Evolutionary conservation across 2,797 vertebrate species (phyloP).

Genomic region (Phalloptychus januarius): DNA sequence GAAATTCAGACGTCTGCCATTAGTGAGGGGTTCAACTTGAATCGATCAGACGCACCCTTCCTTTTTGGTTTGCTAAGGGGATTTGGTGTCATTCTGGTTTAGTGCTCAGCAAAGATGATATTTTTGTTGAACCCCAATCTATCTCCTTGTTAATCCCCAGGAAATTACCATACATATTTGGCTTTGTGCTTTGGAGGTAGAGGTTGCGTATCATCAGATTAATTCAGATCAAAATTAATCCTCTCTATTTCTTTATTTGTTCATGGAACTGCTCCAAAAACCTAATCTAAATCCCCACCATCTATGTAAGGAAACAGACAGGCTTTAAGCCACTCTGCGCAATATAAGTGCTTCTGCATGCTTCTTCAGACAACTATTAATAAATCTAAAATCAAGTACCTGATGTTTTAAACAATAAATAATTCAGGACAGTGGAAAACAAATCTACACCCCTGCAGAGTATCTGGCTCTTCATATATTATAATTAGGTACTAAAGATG

Average conservation of each 20-base stretch:
- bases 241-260: conserved; percentile 20
- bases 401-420: conserved; percentile 32
- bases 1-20: conserved; percentile 31
- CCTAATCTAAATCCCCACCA: conserved; percentile 8
- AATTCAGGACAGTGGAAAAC: conserved; percentile 28
- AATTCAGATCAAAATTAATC: conserved; percentile 24
- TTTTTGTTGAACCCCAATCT: conserved; percentile 39
- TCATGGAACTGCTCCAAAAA: conserved; percentile 10
- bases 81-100: conserved; percentile 49
- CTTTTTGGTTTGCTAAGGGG: conserved; percentile 7
- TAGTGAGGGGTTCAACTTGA: conserved; percentile 20
- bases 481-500: conserved; percentile 31
- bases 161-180: conserved; percentile 57
- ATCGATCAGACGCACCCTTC: conserved; percentile 7
- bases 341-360: not conserved
- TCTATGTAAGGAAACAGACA: conserved; percentile 24
- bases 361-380: conserved; percentile 12
- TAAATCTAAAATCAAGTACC: conserved; percentile 12
- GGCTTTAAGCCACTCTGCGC: conserved; percentile 15
- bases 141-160: conserved; percentile 34
- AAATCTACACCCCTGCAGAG: conserved; percentile 41
- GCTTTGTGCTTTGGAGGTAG: conserved; percentile 55
- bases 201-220: conserved; percentile 30
- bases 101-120: conserved; percentile 22
- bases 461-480: conserved; percentile 26